These are phyloP conservation scores for Chaetodon trifasciatus DNA, from an alignment of 2,797 vertebrate genomes.

Conservation along the genomic window DNA sequence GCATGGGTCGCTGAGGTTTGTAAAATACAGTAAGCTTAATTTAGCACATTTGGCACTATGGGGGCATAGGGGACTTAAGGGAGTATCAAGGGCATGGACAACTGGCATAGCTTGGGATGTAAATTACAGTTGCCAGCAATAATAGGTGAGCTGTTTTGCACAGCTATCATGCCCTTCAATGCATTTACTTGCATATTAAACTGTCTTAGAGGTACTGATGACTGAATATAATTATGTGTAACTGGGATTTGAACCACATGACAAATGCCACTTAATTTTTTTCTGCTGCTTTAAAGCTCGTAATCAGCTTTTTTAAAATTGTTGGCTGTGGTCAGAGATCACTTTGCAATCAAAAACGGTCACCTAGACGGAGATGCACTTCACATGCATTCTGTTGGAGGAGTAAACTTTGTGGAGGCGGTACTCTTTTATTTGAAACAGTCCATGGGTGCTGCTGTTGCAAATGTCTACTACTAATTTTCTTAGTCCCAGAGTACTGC, in stretches of 20 bases:
- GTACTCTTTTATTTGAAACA: slow-evolving; percentile 20
- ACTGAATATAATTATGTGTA: slow-evolving; percentile 49
- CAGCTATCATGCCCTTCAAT: slow-evolving; percentile 48
- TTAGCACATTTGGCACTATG: slow-evolving; percentile 70
- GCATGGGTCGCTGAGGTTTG: slow-evolving; percentile 76
- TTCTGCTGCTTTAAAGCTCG: slow-evolving; percentile 16
- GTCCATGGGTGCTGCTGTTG: background rate
- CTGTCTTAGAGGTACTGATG: slow-evolving; percentile 44
- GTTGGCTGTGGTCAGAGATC: slow-evolving; percentile 11
- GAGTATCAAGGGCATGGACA: slow-evolving; percentile 63
- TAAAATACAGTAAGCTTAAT: slow-evolving; percentile 77
- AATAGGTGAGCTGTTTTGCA: slow-evolving; percentile 52
- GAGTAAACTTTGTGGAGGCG: slow-evolving; percentile 2
- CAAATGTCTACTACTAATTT: slow-evolving; percentile 28
- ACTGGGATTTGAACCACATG: slow-evolving; percentile 33
- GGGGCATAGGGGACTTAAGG: slow-evolving; percentile 57
- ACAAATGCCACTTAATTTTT: slow-evolving; percentile 30
- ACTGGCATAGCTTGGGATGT: slow-evolving; percentile 43
- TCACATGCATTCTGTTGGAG: slow-evolving; percentile 3
- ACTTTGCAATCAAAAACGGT: slow-evolving; percentile 9
- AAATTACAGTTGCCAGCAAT: slow-evolving; percentile 63
- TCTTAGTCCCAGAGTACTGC: background rate
- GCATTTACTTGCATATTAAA: slow-evolving; percentile 59
- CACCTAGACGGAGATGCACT: background rate
- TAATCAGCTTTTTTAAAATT: slow-evolving; percentile 6